Percentiles rank a stretch among this genome's conserved stretches.
phyloP scores from a whole-genome alignment of 2,797 vertebrate genomes.

The Pipistrellus pipistrellus region DNA sequence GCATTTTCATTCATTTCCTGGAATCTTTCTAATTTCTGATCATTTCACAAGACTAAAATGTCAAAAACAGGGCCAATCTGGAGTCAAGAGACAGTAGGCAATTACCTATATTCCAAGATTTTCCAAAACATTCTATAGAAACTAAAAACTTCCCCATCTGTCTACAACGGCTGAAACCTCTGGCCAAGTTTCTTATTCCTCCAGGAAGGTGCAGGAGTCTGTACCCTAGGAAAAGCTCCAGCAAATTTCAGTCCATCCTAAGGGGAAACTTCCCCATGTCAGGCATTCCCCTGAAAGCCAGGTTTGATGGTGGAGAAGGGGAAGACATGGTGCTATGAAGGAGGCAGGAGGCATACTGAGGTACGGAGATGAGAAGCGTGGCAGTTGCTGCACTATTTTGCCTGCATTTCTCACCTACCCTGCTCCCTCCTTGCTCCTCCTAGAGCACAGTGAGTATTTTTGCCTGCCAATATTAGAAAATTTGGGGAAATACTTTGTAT shows the following conservation, averaged over 20 bases:
- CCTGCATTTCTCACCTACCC: neutral
- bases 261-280: neutral
- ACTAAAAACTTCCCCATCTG: neutral
- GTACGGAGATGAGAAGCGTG: neutral
- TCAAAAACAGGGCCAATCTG: neutral
- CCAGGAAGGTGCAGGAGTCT: neutral
- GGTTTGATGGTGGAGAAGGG: neutral
- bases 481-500: neutral
- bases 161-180: neutral
- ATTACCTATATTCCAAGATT: neutral
- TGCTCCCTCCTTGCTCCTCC: neutral
- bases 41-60: neutral
- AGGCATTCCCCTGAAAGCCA: neutral
- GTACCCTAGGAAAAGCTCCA: neutral
- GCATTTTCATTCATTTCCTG: neutral
- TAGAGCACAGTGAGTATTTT: neutral
- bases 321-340: neutral
- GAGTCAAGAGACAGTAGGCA: neutral
- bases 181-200: neutral
- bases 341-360: fast-evolving
- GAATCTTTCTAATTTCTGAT: neutral
- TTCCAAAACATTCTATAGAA: neutral
- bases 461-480: neutral
- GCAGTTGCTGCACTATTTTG: neutral
- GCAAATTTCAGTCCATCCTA: neutral